These are phyloP conservation scores for Poecilus cupreus DNA, from an alignment of 2,888 invertebrate species.

Conservation along the genomic window DNA sequence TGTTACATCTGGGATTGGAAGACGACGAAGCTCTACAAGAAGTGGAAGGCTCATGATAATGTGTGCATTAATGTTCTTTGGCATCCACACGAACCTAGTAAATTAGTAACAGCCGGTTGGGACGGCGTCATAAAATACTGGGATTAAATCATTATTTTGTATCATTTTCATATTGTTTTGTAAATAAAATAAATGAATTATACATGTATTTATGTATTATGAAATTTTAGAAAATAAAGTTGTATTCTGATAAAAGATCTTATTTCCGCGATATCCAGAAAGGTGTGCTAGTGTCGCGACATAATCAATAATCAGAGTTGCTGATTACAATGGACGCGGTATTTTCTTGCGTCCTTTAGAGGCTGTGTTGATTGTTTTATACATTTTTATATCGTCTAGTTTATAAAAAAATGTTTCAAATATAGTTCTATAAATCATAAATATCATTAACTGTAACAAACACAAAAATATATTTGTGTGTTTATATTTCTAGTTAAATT, in stretches of 20 bases:
- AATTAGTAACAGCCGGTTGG: slow-evolving; percentile 99
- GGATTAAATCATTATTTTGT: slow-evolving; percentile 80
- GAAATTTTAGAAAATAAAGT: slow-evolving; percentile 2
- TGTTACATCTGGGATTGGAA: slow-evolving; percentile 99
- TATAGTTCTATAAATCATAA: not conserved
- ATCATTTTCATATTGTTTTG: slow-evolving; percentile 17
- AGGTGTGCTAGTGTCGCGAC: slow-evolving; percentile 7
- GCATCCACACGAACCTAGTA: slow-evolving; percentile 99
- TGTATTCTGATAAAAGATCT: not conserved
- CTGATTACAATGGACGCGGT: slow-evolving; percentile 41
- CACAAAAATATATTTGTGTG: not conserved
- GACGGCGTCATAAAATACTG: slow-evolving; percentile 99
- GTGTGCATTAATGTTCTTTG: slow-evolving; percentile 96
- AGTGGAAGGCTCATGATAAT: slow-evolving; percentile 99
- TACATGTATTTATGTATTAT: slow-evolving; percentile 25
- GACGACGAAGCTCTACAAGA: slow-evolving; percentile 97
- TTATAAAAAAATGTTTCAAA: not conserved
- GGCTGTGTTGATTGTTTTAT: slow-evolving; percentile 41
- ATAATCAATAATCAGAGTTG: slow-evolving; percentile 52
- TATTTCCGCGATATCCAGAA: too few relatives aligned
- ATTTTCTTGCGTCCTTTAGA: slow-evolving; percentile 31
- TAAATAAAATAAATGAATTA: slow-evolving; percentile 21
- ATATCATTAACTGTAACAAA: not conserved
- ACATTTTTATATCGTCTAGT: slow-evolving; percentile 19
- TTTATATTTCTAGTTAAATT: slow-evolving; percentile 2